These are phyloP conservation scores for Amblyraja radiata DNA, from an alignment of 2,797 vertebrate genomes.

Conservation along the genomic window DNA sequence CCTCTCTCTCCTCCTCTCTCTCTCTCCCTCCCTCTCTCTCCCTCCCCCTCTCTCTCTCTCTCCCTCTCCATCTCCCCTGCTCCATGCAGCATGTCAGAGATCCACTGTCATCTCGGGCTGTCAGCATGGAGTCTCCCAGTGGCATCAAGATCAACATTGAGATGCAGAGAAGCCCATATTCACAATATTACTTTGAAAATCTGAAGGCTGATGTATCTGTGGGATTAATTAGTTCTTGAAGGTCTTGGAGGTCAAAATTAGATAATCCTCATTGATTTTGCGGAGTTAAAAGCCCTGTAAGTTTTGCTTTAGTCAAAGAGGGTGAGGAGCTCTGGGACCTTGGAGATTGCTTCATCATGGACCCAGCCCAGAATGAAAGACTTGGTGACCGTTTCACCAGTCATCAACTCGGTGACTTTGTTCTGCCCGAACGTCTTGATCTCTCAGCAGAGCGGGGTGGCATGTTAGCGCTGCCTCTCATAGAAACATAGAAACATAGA, in stretches of 20 bases:
- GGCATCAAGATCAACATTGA: neutral
- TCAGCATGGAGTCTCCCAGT: neutral
- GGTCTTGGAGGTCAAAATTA: neutral
- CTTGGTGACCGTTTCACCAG: too few species aligned
- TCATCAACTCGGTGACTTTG: too few species aligned
- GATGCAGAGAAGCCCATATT: neutral
- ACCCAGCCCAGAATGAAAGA: neutral
- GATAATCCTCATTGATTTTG: neutral
- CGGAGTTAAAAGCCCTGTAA: neutral
- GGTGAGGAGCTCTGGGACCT: neutral
- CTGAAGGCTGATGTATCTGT: neutral
- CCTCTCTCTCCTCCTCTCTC: rapidly evolving
- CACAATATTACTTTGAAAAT: constrained; percentile 9
- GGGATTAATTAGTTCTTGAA: constrained; percentile 26
- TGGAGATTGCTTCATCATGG: neutral
- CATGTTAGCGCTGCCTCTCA: too few species aligned
- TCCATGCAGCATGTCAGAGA: too few species aligned
- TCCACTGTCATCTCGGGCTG: neutral
- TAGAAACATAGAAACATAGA: too few species aligned
- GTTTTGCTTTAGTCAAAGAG: neutral
- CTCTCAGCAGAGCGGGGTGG: too few species aligned
- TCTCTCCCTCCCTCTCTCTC: too few species aligned
- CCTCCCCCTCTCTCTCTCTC: too few species aligned
- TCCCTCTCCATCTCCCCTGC: too few species aligned
- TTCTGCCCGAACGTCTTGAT: too few species aligned